Evolutionary conservation across 2,888 invertebrate species (phyloP).

Genomic region (Colostygia pectinataria): DNA sequence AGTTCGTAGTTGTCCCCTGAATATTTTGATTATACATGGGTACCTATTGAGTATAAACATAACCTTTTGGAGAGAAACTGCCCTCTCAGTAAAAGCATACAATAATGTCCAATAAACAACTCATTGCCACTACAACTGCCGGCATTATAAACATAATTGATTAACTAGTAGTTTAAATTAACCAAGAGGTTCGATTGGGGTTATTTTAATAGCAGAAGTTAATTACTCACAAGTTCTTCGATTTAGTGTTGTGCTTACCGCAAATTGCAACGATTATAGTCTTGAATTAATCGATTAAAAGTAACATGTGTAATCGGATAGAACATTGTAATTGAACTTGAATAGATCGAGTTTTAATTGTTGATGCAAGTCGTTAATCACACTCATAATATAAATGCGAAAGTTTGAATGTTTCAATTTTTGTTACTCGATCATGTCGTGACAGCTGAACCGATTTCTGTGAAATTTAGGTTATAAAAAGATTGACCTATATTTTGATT

Average conservation of each 20-base stretch:
- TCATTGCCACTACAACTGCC: constrained; percentile 20
- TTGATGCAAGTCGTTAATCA: too few relatives aligned
- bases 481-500: too few relatives aligned
- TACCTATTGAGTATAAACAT: neutral
- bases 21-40: too few relatives aligned
- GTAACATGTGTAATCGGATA: too few relatives aligned
- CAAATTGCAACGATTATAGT: neutral
- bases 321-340: too few relatives aligned
- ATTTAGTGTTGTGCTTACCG: constrained; percentile 34
- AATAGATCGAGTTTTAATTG: too few relatives aligned
- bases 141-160: constrained; percentile 38
- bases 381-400: too few relatives aligned
- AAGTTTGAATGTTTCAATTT: too few relatives aligned
- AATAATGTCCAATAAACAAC: constrained; percentile 25
- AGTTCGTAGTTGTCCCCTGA: too few relatives aligned
- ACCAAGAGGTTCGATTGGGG: constrained; percentile 56
- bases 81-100: constrained; percentile 11
- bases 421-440: too few relatives aligned
- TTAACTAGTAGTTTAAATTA: constrained; percentile 49
- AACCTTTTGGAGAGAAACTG: constrained; percentile 7
- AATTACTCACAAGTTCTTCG: constrained; percentile 45
- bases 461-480: too few relatives aligned
- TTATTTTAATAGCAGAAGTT: constrained; percentile 56
- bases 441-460: too few relatives aligned
- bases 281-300: neutral